Conservation (phyloP, 2,113 vertebrate genomes). For the Uropsilus gracilis region DNA sequence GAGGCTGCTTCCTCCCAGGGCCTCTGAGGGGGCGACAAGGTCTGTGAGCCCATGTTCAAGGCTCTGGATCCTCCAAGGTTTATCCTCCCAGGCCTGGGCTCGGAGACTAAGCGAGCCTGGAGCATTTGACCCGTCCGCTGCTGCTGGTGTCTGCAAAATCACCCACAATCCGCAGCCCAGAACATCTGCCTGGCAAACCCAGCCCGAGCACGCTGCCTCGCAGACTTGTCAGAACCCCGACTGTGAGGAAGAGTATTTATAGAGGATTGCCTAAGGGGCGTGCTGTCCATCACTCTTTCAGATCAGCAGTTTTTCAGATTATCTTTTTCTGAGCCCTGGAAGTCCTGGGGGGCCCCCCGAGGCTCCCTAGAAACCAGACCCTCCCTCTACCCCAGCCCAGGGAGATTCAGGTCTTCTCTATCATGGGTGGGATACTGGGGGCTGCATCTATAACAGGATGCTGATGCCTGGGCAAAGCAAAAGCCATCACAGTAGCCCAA, state of each 20-base stretch:
- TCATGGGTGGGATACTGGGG: background rate
- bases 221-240: background rate
- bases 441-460: background rate
- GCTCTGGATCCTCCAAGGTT: background rate
- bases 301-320: background rate
- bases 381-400: background rate
- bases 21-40: rapidly evolving
- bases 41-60: background rate
- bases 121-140: background rate
- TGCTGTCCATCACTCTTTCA: background rate
- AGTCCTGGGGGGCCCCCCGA: background rate
- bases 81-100: background rate
- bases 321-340: background rate
- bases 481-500: background rate
- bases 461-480: background rate
- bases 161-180: background rate
- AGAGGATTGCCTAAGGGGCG: background rate
- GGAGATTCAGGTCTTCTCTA: background rate
- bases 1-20: background rate
- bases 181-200: background rate
- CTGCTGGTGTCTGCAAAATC: background rate
- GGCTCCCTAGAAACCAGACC: background rate
- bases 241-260: background rate
- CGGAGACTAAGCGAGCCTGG: background rate
- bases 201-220: rapidly evolving